Base-by-base conservation (phyloP, 1,140 invertebrate genomes). In the Thaumetopoea pityocampa region DNA sequence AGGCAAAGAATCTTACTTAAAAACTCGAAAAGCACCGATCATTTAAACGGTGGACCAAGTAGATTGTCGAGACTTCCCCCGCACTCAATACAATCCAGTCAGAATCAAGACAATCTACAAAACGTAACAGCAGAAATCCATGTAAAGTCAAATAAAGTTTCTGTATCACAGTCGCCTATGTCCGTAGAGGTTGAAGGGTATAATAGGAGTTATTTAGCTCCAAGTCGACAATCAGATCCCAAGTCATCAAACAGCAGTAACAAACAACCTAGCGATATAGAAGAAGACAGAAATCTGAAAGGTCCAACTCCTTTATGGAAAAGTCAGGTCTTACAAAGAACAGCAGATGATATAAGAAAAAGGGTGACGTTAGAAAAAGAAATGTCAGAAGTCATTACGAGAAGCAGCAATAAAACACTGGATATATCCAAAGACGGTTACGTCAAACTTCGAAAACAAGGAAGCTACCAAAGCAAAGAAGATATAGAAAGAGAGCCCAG, bases 41-140 rank as follows among this genome's bases (percentile, higher is more conserved):
- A 80, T 2, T 51, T 84, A 29, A 78, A 82, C 22, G 60, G 65
- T 7, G 72, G 71, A 7, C 60, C 73, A 0, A 78, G 68, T 35
- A 64, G 58, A 33, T 57, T 52, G 27, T 62, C 64, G 4, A 64
- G 63, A 58, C 66, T 73, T 8, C 69, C 70, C 12, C 49, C 51
- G 14, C 43, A 6, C 6, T 14, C 26, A 14, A 28, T 28, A 28
- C 28, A 51, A 1, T 11, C 36, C 18, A 47, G 32, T 35, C 14
- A 51, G 22, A 22, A 26, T 9, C 49, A 65, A 23, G 59, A 69
- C 16, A 55, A 59, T 28, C 44, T 57, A 9, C 73, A 83, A 12
- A 82, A 80, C 51, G 67, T 85, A n/a, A 85, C 79, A 23, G 81
- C 81, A 24, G 85, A 86, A 67, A 78, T 85, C 35, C 81, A 85